Evolutionary conservation across 2,888 invertebrate genomes (phyloP), one percentile per base, ranked within the genome.

Genomic region (Rhopalosiphum nymphaeae): DNA sequence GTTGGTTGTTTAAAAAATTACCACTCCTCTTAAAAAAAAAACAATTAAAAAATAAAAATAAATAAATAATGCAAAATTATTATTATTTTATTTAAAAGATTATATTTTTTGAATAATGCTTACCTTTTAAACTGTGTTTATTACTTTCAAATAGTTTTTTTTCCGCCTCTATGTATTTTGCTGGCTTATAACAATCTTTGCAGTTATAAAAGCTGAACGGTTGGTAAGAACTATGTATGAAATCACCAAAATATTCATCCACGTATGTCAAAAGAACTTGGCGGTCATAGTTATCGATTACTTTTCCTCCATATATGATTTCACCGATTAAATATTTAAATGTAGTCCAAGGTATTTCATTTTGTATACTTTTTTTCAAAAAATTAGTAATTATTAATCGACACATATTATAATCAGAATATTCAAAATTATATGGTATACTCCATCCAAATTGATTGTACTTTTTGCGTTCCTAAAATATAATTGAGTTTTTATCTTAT

Each of bases 391-490:
- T 97, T 94, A 97, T 97, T 0, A 96, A 96, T 95, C 98, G 97
- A 96, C 98, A 98, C 61, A 99, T 98, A 94, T 97, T 97, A 96
- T 98, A 99, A 96, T 99, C 99, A 0, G 98, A 98, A 96, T 98
- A 98, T 96, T 98, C 98, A 96, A 99, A 99, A 96, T 99, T 99
- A 96, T 99, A 99, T 92, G 97, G 97, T 95, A 99, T 98, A 96
- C 99, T 99, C 98, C 99, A 99, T 1, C 99, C 99, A 94, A 98
- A 97, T 96, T 99, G 99, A 95, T 98, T 98, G 96, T 99, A 99
- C 95, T 98, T 98, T 95, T 98, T 97, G 88, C 99, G 97, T 96
- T 99, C 99, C 96, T 98, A 98, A 0, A 99, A 98, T 0, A 99
- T 98, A 25, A 98, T 26, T 10, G 21, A 42, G 3, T 25, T 7